Conservation (phyloP, 2,113 vertebrate genomes). For the Neotoma lepida region DNA sequence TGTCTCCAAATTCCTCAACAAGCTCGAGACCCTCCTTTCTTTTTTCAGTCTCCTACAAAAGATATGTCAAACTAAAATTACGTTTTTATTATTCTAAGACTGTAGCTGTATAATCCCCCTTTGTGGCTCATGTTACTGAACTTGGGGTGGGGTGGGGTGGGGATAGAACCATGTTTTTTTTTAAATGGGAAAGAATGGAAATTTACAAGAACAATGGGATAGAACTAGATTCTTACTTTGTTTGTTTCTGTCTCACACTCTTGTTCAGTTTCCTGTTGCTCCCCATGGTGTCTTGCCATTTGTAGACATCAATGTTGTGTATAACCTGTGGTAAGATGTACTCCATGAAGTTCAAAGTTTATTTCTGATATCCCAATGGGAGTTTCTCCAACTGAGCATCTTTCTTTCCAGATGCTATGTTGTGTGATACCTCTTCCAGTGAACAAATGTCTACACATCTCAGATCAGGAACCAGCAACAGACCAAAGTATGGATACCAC, state of each 20-base stretch:
- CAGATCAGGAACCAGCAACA: background rate
- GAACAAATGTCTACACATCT: background rate
- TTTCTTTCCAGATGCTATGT: background rate
- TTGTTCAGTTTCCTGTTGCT: background rate
- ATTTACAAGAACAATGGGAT: background rate
- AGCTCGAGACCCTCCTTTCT: constrained; percentile 24
- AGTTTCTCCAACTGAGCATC: background rate
- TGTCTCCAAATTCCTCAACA: background rate
- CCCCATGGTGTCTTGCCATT: background rate
- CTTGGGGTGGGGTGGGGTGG: background rate
- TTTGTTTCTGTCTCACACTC: background rate
- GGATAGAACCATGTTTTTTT: constrained; percentile 56
- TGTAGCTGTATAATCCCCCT: background rate
- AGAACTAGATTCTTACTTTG: background rate
- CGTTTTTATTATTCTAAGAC: constrained; percentile 51
- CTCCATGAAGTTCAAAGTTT: background rate
- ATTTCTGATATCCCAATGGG: background rate
- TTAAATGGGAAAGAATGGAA: constrained; percentile 51
- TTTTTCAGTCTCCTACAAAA: background rate
- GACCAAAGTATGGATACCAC: background rate
- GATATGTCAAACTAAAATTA: constrained; percentile 55
- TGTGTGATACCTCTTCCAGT: background rate
- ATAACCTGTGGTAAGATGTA: background rate
- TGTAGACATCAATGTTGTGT: background rate
- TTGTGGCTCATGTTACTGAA: constrained; percentile 48